Evolutionary conservation across 2,888 invertebrate species (phyloP).

Genomic region (Drosophila lacicola): DNA sequence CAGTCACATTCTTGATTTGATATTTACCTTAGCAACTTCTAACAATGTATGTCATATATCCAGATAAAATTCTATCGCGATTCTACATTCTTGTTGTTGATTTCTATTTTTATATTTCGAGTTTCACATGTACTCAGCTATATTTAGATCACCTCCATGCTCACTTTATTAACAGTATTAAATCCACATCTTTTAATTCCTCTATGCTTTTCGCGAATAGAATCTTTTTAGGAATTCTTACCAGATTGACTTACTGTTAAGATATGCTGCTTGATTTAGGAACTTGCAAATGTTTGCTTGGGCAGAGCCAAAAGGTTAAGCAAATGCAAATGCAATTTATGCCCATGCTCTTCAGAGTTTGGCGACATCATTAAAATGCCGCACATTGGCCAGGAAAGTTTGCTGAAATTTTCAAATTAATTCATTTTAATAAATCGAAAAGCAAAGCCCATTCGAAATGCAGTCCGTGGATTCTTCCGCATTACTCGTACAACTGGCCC

Average conservation of each 20-base stretch:
- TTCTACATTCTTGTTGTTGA: too few species aligned
- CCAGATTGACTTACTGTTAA: not conserved
- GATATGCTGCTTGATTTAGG: slow-evolving; percentile 17
- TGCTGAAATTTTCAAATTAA: slow-evolving; percentile 74
- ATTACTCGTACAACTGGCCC: slow-evolving; percentile 51
- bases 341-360: slow-evolving; percentile 42
- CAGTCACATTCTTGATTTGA: too few species aligned
- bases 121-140: too few species aligned
- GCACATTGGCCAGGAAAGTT: slow-evolving; percentile 53
- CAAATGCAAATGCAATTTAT: slow-evolving; percentile 71
- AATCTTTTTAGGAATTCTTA: not conserved
- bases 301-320: slow-evolving; percentile 67
- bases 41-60: too few species aligned
- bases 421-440: slow-evolving; percentile 79
- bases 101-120: too few species aligned
- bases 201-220: not conserved
- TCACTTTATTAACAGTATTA: not conserved
- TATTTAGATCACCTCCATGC: not conserved
- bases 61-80: too few species aligned
- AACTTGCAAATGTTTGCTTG: slow-evolving; percentile 16
- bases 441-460: slow-evolving; percentile 52
- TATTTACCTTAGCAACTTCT: too few species aligned
- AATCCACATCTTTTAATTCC: not conserved
- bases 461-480: slow-evolving; percentile 69
- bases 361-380: slow-evolving; percentile 76